Evolutionary conservation across 2,888 invertebrate genomes (phyloP).

Genomic region (Macroteleia sp.): DNA sequence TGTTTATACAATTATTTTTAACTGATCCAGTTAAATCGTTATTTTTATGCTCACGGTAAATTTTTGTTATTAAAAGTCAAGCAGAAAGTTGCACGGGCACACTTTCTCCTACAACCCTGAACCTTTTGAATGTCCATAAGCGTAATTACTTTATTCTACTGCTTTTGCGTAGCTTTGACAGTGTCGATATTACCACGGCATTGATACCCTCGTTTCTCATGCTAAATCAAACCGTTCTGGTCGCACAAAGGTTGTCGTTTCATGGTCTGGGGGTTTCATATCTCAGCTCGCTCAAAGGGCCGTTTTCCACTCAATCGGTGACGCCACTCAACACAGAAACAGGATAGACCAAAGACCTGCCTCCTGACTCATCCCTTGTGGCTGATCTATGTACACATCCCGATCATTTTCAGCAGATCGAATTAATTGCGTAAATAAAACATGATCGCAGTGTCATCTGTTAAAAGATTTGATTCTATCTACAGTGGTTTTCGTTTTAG

Average conservation of each 20-base stretch:
- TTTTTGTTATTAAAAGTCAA: too few relatives aligned
- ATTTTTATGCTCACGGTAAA: too few relatives aligned
- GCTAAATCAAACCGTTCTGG: conserved; percentile 39
- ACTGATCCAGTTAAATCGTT: too few relatives aligned
- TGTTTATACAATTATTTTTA: too few relatives aligned
- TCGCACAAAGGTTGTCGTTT: conserved; percentile 57
- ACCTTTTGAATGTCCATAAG: background rate
- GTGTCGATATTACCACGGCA: conserved; percentile 34
- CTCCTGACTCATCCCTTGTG: conserved; percentile 34
- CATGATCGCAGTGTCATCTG: conserved; percentile 1
- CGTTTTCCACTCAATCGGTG: conserved; percentile 51
- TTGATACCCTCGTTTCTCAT: conserved; percentile 50
- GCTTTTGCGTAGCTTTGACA: conserved; percentile 24
- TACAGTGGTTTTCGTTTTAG: too few relatives aligned
- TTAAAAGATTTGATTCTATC: background rate
- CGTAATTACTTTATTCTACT: conserved; percentile 27
- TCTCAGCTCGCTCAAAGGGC: conserved; percentile 45
- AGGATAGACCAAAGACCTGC: conserved; percentile 36
- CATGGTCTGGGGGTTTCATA: conserved; percentile 56
- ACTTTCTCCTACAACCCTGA: too few relatives aligned
- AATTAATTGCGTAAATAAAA: conserved; percentile 29
- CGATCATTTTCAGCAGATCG: conserved; percentile 15
- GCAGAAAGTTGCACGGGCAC: too few relatives aligned
- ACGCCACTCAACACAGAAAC: conserved; percentile 30
- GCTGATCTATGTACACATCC: conserved; percentile 13